Base-by-base conservation (phyloP, 2,113 vertebrate species). In the Hiodon alosoides region DNA sequence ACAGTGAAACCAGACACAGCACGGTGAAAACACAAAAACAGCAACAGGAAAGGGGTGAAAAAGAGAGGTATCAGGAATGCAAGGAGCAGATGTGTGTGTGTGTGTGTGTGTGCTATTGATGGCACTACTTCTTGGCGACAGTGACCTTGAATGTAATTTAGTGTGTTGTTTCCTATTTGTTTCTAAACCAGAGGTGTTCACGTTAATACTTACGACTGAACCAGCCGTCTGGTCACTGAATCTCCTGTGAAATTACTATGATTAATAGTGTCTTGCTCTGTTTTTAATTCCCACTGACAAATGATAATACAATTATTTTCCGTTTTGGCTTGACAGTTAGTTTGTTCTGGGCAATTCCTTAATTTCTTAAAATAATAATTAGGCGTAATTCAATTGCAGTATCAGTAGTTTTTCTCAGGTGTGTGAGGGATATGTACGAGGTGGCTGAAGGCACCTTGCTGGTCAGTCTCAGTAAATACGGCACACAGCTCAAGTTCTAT, bases 291-390 rank as follows among this genome's bases (percentile, higher is more conserved):
- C 58, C 70, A 55, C 64, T 79, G 83, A 84, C 81, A 82, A 81
- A 80, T 81, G 79, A 78, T 84, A 78, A 81, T 82, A 76, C 79
- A 67, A 77, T 73, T 77, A 75, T 79, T 81, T 78, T 76, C 76
- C 79, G 79, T 74, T 72, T 78, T 74, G 79, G 71, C 79, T 72
- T 81, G 83, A 84, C 81, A 84, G 82, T 82, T 81, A 82, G 81
- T 77, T 78, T 78, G 79, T 78, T 77, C 78, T 89, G 84, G 87
- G 84, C 82, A 87, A 82, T 79, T 87, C 92, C 90, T 91, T 92
- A 93, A 91, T 90, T 90, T 87, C 87, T 91, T 87, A 91, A 86
- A 91, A 89, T 89, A 90, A 85, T 86, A 89, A 87, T 87, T 88
- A 82, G 80, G 87, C 86, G 87, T 82, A 86, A 88, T 85, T 87